phyloP scores from a whole-genome alignment of 2,888 invertebrate genomes.

The Criorhina ranunculi region DNA sequence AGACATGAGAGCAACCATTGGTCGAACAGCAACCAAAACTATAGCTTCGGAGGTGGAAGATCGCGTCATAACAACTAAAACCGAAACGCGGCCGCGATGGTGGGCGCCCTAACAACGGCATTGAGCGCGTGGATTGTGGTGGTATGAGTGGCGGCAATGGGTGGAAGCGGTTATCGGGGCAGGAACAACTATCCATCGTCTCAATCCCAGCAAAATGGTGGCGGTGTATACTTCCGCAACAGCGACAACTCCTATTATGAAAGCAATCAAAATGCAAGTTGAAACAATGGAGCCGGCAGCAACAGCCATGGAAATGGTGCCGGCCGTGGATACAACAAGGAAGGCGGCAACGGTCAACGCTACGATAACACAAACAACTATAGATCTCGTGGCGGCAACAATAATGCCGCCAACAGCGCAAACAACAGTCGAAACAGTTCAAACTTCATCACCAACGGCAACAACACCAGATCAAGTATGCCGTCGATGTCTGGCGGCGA shows the following conservation, averaged over 20 bases:
- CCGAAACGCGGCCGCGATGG: constrained; percentile 80
- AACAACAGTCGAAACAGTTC: constrained; percentile 69
- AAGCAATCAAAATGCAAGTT: constrained; percentile 78
- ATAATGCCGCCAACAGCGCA: constrained; percentile 74
- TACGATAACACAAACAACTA: constrained; percentile 78
- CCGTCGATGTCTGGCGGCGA: constrained; percentile 79
- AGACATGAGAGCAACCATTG: constrained; percentile 78
- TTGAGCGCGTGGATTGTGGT: constrained; percentile 81
- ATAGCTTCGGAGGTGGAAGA: constrained; percentile 74
- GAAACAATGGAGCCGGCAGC: constrained; percentile 79
- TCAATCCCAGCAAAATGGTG: constrained; percentile 79
- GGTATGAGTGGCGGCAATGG: constrained; percentile 78
- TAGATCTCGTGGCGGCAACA: constrained; percentile 81
- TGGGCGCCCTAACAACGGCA: constrained; percentile 79
- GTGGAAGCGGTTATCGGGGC: constrained; percentile 68
- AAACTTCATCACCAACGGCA: constrained; percentile 69
- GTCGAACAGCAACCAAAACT: constrained; percentile 71
- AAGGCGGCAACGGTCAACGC: constrained; percentile 60
- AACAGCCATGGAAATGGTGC: constrained; percentile 77
- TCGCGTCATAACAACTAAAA: constrained; percentile 77
- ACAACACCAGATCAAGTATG: constrained; percentile 78
- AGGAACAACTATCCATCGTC: constrained; percentile 77
- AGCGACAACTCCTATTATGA: constrained; percentile 81
- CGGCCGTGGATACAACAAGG: constrained; percentile 76
- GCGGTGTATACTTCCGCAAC: constrained; percentile 83